Conservation (phyloP, 2,888 invertebrate species). For the Epinotia brunnichana region DNA sequence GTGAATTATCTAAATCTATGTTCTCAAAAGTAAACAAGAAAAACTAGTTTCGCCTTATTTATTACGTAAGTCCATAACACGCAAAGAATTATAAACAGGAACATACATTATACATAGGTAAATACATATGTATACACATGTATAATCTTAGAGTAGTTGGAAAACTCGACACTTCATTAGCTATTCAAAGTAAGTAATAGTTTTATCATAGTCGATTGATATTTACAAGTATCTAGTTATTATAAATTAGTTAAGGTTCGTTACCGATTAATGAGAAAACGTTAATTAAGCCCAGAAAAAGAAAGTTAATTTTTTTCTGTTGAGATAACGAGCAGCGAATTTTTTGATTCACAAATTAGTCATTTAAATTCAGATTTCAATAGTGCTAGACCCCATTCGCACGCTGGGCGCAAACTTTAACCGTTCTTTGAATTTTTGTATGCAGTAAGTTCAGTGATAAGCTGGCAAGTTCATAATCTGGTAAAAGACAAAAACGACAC, state of each 20-base stretch:
- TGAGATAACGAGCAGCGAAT: neutral
- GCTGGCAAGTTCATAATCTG: neutral
- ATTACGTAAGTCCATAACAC: conserved; percentile 16
- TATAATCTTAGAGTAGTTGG: neutral
- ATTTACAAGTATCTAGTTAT: neutral
- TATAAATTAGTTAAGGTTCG: neutral
- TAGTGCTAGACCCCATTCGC: neutral
- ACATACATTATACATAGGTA: neutral
- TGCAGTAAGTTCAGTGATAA: neutral
- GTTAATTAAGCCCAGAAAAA: neutral
- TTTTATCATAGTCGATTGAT: neutral
- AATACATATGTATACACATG: neutral
- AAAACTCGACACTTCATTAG: too few relatives aligned
- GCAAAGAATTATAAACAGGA: conserved; percentile 20
- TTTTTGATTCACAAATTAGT: too few relatives aligned
- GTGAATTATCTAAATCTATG: too few relatives aligned
- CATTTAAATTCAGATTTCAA: neutral
- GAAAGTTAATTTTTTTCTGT: conserved; percentile 8
- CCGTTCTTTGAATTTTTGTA: neutral
- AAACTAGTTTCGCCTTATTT: conserved; percentile 24
- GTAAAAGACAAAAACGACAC: too few relatives aligned
- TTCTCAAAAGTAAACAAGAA: conserved; percentile 20
- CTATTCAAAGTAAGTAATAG: neutral
- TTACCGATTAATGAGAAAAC: neutral
- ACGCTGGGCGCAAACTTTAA: neutral